Base-by-base conservation (phyloP, 2,888 invertebrate genomes). In the Nebria salina region DNA sequence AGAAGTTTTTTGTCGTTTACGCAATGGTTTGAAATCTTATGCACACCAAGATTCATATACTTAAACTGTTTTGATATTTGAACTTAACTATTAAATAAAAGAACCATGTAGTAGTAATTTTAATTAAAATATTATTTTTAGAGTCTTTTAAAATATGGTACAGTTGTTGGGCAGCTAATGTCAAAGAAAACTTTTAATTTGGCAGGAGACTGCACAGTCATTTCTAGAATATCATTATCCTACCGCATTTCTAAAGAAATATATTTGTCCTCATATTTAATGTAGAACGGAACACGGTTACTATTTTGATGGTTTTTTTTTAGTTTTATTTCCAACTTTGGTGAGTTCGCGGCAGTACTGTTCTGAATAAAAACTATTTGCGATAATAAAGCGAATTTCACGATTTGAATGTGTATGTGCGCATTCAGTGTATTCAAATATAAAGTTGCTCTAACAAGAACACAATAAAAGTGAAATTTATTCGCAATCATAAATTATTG, bases 1-100 rank as follows among this genome's bases (percentile, higher is more conserved):
- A 68, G n/a, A 68, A 20, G 68, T 26, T 20, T 20, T 25, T 13
- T 26, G 13, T 25, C 68, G 68, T 8, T 43, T 15, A 73, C 54
- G 75, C 80, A 80, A 80, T 80, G 72, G 75, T 65, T 64, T 75
- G 75, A 75, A 72, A 80, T 80, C 74, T 80, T 75, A 80, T 75
- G 75, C 80, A 80, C 72, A 80, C 34, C 34, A 34, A 5, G 2
- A 1, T 34, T 34, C 34, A 34, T 34, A 34, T 34, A 34, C 34
- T 34, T 34, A 34, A 34, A 34, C 34, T 34, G 5, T 34, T 34
- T 34, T 34, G 34, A 34, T 34, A 34, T 34, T 34, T 34, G 1
- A 34, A 1, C 34, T 34, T 4, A 34, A 34, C 34, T 34, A 34
- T 34, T 4, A 34, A 2, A 34, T 34, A 34, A 34, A 34, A 34